Conservation (phyloP, 2,113 vertebrate species). For the Zosterops lateralis region DNA sequence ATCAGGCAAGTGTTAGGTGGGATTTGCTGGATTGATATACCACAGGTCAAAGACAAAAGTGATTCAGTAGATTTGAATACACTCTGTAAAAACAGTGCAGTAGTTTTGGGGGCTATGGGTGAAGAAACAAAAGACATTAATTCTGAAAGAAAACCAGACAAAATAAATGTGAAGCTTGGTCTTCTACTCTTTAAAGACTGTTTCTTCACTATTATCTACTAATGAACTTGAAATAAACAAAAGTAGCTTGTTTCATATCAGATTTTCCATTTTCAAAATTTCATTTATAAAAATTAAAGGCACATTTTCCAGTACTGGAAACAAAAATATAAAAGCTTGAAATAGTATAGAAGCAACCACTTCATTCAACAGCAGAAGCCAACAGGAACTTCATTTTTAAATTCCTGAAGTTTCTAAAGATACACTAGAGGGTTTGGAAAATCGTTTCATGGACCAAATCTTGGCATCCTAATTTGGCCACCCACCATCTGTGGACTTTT, state of each 20-base stretch:
- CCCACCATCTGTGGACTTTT: not conserved
- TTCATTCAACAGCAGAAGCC: not conserved
- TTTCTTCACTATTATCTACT: not conserved
- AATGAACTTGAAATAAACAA: not conserved
- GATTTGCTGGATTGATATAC: not conserved
- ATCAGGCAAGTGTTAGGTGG: not conserved
- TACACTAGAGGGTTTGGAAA: not conserved
- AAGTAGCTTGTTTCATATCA: not conserved
- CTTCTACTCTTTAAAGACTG: not conserved
- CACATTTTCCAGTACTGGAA: not conserved
- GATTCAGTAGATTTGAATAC: not conserved
- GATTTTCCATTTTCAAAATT: not conserved
- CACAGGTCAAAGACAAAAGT: not conserved
- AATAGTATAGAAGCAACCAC: not conserved
- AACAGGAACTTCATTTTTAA: not conserved
- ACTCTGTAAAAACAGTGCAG: not conserved
- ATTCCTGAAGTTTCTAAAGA: not conserved
- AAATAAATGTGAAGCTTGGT: not conserved
- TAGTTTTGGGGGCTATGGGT: not conserved
- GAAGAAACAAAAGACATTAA: not conserved
- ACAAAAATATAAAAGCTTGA: not conserved
- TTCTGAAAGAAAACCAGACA: not conserved
- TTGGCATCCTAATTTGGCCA: not conserved
- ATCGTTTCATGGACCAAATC: not conserved
- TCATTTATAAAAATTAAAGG: not conserved